A percentile compares a stretch with the other conserved stretches of the same genome.
phyloP scores from a whole-genome alignment of 2,888 invertebrate genomes.

The Archips xylosteana region DNA sequence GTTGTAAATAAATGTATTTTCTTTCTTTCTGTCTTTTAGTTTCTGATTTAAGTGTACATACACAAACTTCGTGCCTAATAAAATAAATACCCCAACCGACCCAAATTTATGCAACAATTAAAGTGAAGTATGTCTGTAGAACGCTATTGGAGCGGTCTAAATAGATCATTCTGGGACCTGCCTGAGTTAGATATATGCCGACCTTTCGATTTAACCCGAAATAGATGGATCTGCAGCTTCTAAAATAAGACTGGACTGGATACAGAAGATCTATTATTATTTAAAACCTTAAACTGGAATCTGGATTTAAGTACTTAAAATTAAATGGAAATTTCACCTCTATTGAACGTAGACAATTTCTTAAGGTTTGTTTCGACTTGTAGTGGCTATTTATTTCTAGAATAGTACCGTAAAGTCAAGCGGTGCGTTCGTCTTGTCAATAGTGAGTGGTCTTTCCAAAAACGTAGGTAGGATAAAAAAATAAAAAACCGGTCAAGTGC shows the following conservation, averaged over 20 bases:
- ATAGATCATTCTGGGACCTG: neutral
- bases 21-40: too few species aligned
- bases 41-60: neutral
- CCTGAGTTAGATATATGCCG: slow-evolving; percentile 14
- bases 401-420: too few species aligned
- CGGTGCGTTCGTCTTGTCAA: too few species aligned
- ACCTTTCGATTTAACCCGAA: neutral
- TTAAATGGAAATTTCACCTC: too few species aligned
- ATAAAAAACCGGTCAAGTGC: too few species aligned
- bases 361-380: too few species aligned
- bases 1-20: too few species aligned
- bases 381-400: too few species aligned
- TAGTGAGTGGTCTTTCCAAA: too few species aligned
- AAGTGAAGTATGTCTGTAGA: slow-evolving; percentile 24
- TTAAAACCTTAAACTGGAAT: neutral
- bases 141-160: slow-evolving; percentile 8
- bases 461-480: too few species aligned
- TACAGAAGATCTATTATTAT: neutral
- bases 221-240: neutral
- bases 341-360: too few species aligned
- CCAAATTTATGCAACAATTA: slow-evolving; percentile 28
- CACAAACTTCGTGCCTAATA: neutral
- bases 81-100: neutral
- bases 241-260: neutral
- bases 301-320: too few species aligned